Evolutionary conservation across 2,113 vertebrate genomes (phyloP), one percentile per base, ranked within the genome.

Genomic region (Pluvialis apricaria): DNA sequence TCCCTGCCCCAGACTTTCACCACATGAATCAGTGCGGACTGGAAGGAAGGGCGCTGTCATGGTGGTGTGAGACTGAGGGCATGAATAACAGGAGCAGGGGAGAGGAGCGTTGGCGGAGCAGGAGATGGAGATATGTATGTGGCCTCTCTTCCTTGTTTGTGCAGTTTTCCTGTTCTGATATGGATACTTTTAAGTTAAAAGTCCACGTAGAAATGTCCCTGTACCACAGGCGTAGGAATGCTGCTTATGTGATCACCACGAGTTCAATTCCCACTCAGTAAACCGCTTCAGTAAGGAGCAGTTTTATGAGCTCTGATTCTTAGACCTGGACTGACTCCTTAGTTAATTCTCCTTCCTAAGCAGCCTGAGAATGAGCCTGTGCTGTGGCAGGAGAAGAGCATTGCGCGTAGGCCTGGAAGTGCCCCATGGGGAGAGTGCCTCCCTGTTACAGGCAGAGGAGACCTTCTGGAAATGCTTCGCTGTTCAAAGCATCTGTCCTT

Each of bases 21-120:
- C 8, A 6, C 3, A 3, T 5, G 31, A 47, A 29, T 29, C 5
- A 0, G 7, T 21, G n/a, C 15, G 18, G 64, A 2, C 57, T 38
- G 40, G 60, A 44, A 49, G 36, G 77, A 34, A 9, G 66, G 78
- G 15, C 36, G 22, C 28, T 15, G 5, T 55, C 6, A 3, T 28
- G 12, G 65, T 13, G 45, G 5, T 38, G n/a, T 9, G 47, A 82
- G 54, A 20, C 60, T 68, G 15, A 16, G n/a, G 11, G 68, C 9
- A 1, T 34, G 42, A 26, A 4, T n/a, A 15, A 16, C 7, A 40
- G 32, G 44, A 32, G n/a, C 34, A 24, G 40, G 24, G 71, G 28
- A 78, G 54, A 72, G 42, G 77, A 42, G 31, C 9, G 19, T 4
- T 26, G 40, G 14, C 28, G 51, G 82, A 72, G 40, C 40, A 45